A percentile compares a stretch with the other conserved stretches of the same genome.
Evolutionary conservation across 2,113 vertebrate genomes (phyloP).

Genomic region (Callopanchax toddi): DNA sequence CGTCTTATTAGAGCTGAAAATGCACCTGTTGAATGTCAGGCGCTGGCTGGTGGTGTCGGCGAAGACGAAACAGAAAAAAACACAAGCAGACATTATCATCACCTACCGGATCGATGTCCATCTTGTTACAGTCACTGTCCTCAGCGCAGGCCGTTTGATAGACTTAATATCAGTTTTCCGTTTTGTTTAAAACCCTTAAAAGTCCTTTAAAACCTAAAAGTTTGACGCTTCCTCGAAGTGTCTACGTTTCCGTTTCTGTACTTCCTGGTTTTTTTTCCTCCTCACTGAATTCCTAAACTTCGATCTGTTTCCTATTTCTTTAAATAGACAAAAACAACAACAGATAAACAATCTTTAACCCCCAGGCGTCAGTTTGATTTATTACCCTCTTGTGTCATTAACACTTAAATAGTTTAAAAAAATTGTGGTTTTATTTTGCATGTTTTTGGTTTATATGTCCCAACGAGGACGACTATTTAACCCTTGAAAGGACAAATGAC

Average conservation of each 20-base stretch:
- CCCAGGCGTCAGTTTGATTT: too few relatives aligned
- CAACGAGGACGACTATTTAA: too few relatives aligned
- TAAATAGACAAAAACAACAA: too few relatives aligned
- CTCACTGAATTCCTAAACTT: slow-evolving; percentile 2
- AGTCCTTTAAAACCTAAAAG: not conserved
- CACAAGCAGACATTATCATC: not conserved
- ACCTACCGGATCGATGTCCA: slow-evolving; percentile 73
- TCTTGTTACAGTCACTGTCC: slow-evolving; percentile 30
- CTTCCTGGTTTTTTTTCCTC: slow-evolving; percentile 73
- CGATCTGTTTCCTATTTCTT: too few relatives aligned
- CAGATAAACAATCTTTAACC: too few relatives aligned
- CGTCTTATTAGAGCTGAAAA: not conserved
- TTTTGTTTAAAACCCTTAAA: slow-evolving; percentile 9
- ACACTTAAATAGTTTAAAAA: too few relatives aligned
- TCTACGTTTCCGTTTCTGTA: slow-evolving; percentile 34
- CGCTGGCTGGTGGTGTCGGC: not conserved
- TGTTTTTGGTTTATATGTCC: too few relatives aligned
- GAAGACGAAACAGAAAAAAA: not conserved
- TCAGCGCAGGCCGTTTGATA: not conserved
- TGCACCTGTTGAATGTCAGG: not conserved
- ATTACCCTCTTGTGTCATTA: too few relatives aligned
- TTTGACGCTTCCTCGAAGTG: slow-evolving; percentile 1
- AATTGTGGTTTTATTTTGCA: too few relatives aligned
- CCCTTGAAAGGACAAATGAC: too few relatives aligned
- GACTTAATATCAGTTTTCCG: not conserved